phyloP scores from a whole-genome alignment of 2,888 invertebrate genomes.

The Schizaphis graminum region DNA sequence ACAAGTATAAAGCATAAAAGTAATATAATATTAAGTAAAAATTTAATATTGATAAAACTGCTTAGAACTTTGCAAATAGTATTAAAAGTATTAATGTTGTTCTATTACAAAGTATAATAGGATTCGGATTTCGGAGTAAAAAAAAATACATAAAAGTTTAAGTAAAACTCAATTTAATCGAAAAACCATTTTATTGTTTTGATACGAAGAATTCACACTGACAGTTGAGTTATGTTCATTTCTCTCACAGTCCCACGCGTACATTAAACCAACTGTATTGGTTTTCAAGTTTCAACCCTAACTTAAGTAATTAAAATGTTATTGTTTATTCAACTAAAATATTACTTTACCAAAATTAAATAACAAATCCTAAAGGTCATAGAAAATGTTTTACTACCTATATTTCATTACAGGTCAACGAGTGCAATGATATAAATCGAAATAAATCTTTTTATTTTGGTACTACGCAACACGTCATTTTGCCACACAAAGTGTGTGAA shows the following conservation, averaged over 20 bases:
- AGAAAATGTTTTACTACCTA: not conserved
- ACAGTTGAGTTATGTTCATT: not conserved
- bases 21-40: not conserved
- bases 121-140: not conserved
- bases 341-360: not conserved
- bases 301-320: constrained; percentile 3
- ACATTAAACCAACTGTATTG: not conserved
- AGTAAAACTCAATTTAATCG: constrained; percentile 17
- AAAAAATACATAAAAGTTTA: not conserved
- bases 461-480: not conserved
- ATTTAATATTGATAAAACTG: not conserved
- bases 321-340: not conserved
- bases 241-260: not conserved
- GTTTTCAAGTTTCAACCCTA: not conserved
- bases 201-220: not conserved
- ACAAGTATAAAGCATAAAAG: not conserved
- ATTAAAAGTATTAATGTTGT: not conserved
- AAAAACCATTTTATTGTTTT: not conserved
- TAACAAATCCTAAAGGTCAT: not conserved
- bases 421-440: not conserved
- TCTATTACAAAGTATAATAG: not conserved
- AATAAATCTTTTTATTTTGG: not conserved
- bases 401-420: not conserved
- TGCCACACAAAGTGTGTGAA: not conserved
- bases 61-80: not conserved